A percentile compares a stretch with the other conserved stretches of the same genome.
Evolutionary conservation across 2,113 vertebrate species (phyloP).

Genomic region (Lycaon pictus): DNA sequence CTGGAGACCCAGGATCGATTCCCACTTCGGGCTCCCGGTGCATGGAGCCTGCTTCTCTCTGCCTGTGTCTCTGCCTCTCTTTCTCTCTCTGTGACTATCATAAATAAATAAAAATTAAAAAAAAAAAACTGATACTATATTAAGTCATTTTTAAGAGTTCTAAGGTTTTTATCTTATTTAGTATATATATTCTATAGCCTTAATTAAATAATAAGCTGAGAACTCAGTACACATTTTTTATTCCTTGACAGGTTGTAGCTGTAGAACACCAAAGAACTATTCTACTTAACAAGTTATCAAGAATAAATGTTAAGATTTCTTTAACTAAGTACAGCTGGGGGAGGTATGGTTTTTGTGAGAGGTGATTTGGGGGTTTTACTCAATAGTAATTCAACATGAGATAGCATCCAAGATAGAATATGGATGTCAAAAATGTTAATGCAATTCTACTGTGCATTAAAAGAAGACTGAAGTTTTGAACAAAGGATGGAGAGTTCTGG

Average conservation of each 20-base stretch:
- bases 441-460: background rate
- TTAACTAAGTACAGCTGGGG: background rate
- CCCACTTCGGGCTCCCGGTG: too few species aligned
- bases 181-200: background rate
- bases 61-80: too few species aligned
- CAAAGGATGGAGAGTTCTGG: background rate
- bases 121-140: background rate
- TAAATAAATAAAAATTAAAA: too few species aligned
- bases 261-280: conserved; percentile 20
- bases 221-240: background rate
- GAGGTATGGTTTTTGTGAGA: conserved; percentile 36
- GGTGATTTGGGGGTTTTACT: background rate
- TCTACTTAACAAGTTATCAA: conserved; percentile 50
- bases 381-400: conserved; percentile 10
- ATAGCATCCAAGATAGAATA: background rate
- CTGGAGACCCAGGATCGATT: too few species aligned
- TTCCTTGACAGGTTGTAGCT: conserved; percentile 55
- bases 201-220: conserved; percentile 43
- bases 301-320: conserved; percentile 53
- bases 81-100: too few species aligned
- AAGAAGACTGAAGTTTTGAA: background rate
- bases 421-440: conserved; percentile 33
- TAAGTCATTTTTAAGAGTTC: conserved; percentile 31
- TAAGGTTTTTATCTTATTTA: conserved; percentile 36
- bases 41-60: too few species aligned